Evolutionary conservation across 2,888 invertebrate genomes (phyloP), one percentile per base, ranked within the genome.

Genomic region (Shargacucullia verbasci): DNA sequence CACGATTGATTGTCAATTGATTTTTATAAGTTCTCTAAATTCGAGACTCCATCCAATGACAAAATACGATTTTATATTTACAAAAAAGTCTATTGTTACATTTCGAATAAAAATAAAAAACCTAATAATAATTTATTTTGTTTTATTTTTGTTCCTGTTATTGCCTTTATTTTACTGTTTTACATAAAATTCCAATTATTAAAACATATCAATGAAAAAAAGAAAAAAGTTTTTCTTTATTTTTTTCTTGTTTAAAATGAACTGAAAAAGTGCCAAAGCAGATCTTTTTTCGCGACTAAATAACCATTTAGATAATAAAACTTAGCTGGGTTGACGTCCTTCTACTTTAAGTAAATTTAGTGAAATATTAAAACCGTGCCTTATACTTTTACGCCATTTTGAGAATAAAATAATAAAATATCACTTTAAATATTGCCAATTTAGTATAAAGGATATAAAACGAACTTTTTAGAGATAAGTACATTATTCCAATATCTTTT

Each of bases 351-450:
- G 81, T 87, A 88, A 85, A 78, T 85, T 87, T 87, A 91, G 88
- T 85, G 76, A 86, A 85, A 85, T 87, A 89, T 88, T 87, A 84
- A 87, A 91, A 91, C 86, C 84, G 93, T 94, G 93, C 93, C 93
- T 94, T 94, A 94, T 91, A 92, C 87, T 89, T 90, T 90, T 90
- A 93, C 76, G 92, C 93, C 92, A 91, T 92, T 92, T 90, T 89
- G 87, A 89, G 83, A 85, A 81, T 88, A 88, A 89, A 89, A 88
- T 92, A 85, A 81, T 88, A 88, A 89, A 89, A 88, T 92, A 92
- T 91, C 88, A 91, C 83, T 83, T 87, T 87, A 85, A 85, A 80
- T 87, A 87, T 86, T 88, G 90, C 91, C 88, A 91, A 86, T 83
- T 76, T 84, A 85, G 85, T 72, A 73, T 70, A 80, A 82, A 80